Conservation (phyloP, 2,888 invertebrate species). For the Mayetiola destructor region DNA sequence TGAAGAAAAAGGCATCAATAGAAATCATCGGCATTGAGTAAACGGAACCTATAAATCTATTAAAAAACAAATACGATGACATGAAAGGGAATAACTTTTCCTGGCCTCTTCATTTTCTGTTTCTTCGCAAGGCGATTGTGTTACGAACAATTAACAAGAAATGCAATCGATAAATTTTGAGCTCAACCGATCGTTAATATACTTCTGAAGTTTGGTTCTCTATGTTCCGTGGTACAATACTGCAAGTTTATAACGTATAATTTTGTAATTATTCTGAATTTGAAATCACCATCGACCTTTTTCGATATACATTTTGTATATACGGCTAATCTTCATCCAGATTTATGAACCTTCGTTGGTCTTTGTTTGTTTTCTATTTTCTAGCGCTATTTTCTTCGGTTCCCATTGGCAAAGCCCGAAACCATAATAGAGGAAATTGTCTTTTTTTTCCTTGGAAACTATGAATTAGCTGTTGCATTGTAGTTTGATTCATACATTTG, state of each 20-base stretch:
- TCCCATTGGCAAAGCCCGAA: too few relatives aligned
- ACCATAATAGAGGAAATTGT: too few relatives aligned
- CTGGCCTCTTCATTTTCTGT: not conserved
- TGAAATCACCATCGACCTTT: too few relatives aligned
- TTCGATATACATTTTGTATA: too few relatives aligned
- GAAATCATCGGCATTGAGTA: not conserved
- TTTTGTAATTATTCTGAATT: constrained; percentile 13
- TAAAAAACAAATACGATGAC: not conserved
- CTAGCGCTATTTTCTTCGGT: too few relatives aligned
- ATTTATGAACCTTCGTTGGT: too few relatives aligned
- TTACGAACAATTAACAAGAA: not conserved
- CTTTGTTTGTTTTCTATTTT: too few relatives aligned
- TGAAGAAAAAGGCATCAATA: not conserved
- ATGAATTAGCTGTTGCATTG: too few relatives aligned
- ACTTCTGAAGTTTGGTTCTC: not conserved
- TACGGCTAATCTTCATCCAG: too few relatives aligned
- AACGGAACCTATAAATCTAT: constrained; percentile 4
- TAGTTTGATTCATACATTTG: too few relatives aligned
- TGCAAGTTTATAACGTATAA: constrained; percentile 7
- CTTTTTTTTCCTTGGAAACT: too few relatives aligned
- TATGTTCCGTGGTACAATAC: constrained; percentile 2
- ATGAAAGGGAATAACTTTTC: not conserved
- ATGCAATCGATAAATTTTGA: not conserved
- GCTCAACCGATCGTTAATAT: constrained; percentile 3
- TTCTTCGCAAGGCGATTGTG: not conserved